Base-by-base conservation (phyloP, 2,113 vertebrate genomes). In the Patagioenas fasciata region DNA sequence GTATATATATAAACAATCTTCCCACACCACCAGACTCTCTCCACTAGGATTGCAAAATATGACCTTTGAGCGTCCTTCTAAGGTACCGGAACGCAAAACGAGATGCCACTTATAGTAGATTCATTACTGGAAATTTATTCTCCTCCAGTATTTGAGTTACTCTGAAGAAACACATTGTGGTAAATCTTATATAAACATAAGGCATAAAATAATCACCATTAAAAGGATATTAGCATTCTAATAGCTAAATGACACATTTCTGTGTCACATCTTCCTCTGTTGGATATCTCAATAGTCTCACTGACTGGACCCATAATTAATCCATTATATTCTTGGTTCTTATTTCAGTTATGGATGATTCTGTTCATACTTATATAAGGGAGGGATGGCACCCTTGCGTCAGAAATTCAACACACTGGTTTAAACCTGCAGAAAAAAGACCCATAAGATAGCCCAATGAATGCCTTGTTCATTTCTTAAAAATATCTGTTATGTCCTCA, bases 21-120 rank as follows among this genome's bases (percentile, higher is more conserved):
- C 20, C 7, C 15, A 62, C 4, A 34, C 2, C 2, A 6, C 9
- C 5, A 70, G 8, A 34, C 5, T 70, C 4, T 2, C 40, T 71
- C 74, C 16, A 28, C 56, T 50, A 56, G 10, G 1, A 79, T 7
- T 74, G 44, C 18, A 84, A 64, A 66, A 47, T 10, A 56, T 6
- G 8, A 23, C 40, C 17, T 77, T 91, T 50, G 14, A 11, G 2
- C 71, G 60, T 51, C 19, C 26, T 71, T 67, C 5, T 60, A 32
- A 57, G 9, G 5, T 25, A 29, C 4, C 32, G 18, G 18, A 79
- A 71, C 51, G 10, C 16, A 71, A 75, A 88, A 47, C 25, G 38
- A 58, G 28, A 64, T 47, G 5, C 3, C 9, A 65, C 4, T 20
- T 26, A 58, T 21, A 32, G 21, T 18, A 70, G 10, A 74, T 34